phyloP scores from a whole-genome alignment of 2,797 vertebrate genomes.

The Anas flavirostris region DNA sequence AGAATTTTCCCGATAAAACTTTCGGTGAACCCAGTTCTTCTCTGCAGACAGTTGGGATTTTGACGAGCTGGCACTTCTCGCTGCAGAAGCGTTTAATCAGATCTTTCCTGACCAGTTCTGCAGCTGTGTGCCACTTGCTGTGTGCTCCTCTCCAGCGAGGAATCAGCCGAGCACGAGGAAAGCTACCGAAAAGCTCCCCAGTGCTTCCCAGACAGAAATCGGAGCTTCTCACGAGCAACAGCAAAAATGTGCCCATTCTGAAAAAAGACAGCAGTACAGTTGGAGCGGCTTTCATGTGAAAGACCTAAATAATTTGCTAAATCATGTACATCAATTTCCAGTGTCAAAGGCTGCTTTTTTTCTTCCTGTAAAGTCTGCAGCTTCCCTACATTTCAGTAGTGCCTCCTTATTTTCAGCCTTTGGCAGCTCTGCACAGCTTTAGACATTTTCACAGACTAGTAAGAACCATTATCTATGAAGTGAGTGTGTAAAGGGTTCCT shows the following conservation, averaged over 20 bases:
- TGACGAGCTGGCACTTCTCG: slow-evolving; percentile 7
- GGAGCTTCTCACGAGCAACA: not conserved
- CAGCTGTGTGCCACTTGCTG: slow-evolving; percentile 11
- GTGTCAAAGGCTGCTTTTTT: not conserved
- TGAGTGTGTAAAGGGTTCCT: not conserved
- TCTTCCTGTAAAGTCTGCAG: not conserved
- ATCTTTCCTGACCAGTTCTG: slow-evolving; percentile 61
- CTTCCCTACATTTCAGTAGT: not conserved
- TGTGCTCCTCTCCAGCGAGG: not conserved
- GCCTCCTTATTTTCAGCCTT: not conserved
- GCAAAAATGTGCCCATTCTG: not conserved
- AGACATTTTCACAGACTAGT: not conserved
- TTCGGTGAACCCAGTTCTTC: not conserved
- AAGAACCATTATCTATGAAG: not conserved
- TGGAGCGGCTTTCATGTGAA: not conserved
- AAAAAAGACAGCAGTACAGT: rapidly evolving
- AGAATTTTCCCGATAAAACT: not conserved
- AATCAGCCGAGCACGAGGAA: not conserved
- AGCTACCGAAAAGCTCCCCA: rapidly evolving
- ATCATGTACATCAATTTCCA: not conserved
- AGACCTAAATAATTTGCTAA: not conserved
- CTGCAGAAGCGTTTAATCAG: slow-evolving; percentile 30
- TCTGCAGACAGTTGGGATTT: slow-evolving; percentile 3
- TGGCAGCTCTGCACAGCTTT: not conserved
- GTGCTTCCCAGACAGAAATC: not conserved